Base-by-base conservation (phyloP, 1,140 invertebrate species). In the Harlomillsia oculata region DNA sequence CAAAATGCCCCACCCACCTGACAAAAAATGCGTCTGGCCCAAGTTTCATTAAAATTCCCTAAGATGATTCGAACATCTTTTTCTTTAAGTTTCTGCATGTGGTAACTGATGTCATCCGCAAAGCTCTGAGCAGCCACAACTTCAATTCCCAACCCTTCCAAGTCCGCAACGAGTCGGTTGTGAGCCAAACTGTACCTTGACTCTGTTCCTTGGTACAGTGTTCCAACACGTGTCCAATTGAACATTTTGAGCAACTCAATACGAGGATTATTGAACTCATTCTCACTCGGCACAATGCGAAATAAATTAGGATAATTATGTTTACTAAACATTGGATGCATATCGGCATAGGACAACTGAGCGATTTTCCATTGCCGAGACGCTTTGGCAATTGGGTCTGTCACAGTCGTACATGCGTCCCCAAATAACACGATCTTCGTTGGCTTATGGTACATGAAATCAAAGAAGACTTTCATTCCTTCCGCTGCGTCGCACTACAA, bases 391-490 rank as follows among this genome's bases (percentile, higher is more conserved):
- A 98, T 94, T 39, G 93, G 93, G 74, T 96, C 93, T 0, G 93
- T 97, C 62, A 97, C 93, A 67, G 90, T 85, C 1, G 89, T 95
- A 72, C 95, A 98, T 2, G 92, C 89, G 13, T 89, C 92, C 0
- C 95, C 95, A 69, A 98, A 97, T 48, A 98, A 76, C 82, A 97
- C 92, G 60, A 63, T 96, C 76, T 97, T 67, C 85, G 64, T 78
- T 5, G 92, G 85, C 4, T 82, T 80, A 69, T 84, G 84, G 75
- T 93, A 86, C 84, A 98, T 93, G 89, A 97, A 93, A 72, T 97
- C 94, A 74, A 97, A 97, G 71, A 98, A 95, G 1, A 90, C 86
- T 72, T 96, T 96, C 58, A 97, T 92, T 2, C 93, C 94, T n/a
- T 96, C 87, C 0, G 93, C 92, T 21, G 95, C 89, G 72, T 96